Conservation (phyloP, 2,113 vertebrate species). For the Heloderma charlesbogerti region DNA sequence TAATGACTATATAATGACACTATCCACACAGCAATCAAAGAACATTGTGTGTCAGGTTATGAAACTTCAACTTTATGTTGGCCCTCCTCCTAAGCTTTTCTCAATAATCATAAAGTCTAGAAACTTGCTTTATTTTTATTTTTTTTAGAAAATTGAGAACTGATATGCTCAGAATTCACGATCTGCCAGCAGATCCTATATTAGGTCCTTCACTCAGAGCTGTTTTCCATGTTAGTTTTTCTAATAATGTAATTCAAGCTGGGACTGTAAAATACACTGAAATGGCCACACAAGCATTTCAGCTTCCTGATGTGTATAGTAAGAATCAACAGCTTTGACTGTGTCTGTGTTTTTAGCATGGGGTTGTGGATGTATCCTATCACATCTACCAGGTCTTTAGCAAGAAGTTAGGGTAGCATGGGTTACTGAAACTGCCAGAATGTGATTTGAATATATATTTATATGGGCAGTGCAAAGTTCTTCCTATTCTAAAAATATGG, state of each 20-base stretch:
- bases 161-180: background rate
- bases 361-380: background rate
- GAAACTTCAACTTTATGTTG: too few species aligned
- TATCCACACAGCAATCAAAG: background rate
- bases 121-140: too few species aligned
- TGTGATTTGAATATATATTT: background rate
- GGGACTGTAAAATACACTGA: background rate
- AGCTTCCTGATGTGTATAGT: background rate
- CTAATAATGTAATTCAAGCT: background rate
- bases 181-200: background rate
- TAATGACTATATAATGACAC: background rate
- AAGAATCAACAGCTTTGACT: background rate
- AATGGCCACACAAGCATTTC: background rate
- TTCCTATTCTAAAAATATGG: background rate
- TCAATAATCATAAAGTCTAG: too few species aligned
- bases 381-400: background rate
- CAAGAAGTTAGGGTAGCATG: background rate
- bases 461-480: background rate
- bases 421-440: background rate
- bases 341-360: background rate
- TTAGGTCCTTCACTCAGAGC: background rate
- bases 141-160: background rate
- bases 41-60: too few species aligned
- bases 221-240: background rate
- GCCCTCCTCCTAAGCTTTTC: too few species aligned